A percentile compares a stretch with the other conserved stretches of the same genome.
Evolutionary conservation across 2,888 invertebrate genomes (phyloP).

Genomic region (Catocala nupta): DNA sequence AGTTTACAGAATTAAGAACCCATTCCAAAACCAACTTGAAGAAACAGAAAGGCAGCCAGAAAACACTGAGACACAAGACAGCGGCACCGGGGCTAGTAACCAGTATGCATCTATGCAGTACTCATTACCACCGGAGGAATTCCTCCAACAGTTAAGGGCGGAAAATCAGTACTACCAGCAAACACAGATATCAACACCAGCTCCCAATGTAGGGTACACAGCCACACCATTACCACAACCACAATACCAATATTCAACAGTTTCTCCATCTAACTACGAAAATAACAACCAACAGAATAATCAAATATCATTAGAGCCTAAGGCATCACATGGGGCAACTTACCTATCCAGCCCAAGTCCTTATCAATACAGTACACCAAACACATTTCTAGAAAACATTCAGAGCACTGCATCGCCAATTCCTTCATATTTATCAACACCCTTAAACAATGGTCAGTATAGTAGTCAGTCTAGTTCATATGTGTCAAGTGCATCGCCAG

Average conservation of each 20-base stretch:
- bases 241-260: slow-evolving; percentile 77
- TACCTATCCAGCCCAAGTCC: slow-evolving; percentile 66
- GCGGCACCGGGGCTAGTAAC: slow-evolving; percentile 80
- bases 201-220: slow-evolving; percentile 73
- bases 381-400: slow-evolving; percentile 65
- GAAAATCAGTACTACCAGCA: slow-evolving; percentile 77
- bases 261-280: slow-evolving; percentile 67
- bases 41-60: slow-evolving; percentile 61
- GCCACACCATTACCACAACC: slow-evolving; percentile 74
- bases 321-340: slow-evolving; percentile 63
- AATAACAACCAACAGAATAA: slow-evolving; percentile 67
- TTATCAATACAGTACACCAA: slow-evolving; percentile 70
- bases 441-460: slow-evolving; percentile 72
- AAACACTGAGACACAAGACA: slow-evolving; percentile 67
- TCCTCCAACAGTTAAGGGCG: slow-evolving; percentile 78
- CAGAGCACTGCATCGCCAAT: slow-evolving; percentile 76
- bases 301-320: slow-evolving; percentile 69
- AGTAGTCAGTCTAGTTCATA: slow-evolving; percentile 72
- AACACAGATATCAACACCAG: slow-evolving; percentile 70
- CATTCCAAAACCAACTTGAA: slow-evolving; percentile 75
- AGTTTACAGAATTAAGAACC: slow-evolving; percentile 80
- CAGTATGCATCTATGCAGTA: slow-evolving; percentile 83
- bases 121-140: slow-evolving; percentile 83
- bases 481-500: slow-evolving; percentile 78
- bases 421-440: slow-evolving; percentile 74